Percentiles rank a stretch among this genome's conserved stretches.
These are phyloP conservation scores for Tapirus terrestris DNA, from an alignment of 2,113 vertebrate genomes.

Conservation along the genomic window DNA sequence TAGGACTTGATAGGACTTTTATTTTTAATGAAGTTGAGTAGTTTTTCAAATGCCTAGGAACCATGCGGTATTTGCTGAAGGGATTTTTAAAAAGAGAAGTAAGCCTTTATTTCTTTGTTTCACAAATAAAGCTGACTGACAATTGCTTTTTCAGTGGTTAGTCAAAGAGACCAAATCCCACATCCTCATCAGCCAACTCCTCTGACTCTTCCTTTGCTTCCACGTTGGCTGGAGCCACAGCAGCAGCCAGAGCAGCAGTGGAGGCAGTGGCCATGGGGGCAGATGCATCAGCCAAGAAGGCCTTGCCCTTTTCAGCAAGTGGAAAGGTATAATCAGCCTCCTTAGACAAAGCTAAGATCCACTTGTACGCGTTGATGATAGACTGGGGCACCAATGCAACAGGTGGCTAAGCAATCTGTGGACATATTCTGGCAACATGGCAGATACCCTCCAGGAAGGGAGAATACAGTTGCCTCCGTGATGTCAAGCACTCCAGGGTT, in stretches of 20 bases:
- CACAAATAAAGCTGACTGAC: background rate
- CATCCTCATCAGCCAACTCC: background rate
- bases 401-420: background rate
- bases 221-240: fast-evolving
- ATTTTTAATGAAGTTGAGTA: background rate
- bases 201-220: background rate
- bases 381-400: background rate
- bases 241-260: background rate
- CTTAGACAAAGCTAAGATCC: background rate
- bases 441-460: fast-evolving
- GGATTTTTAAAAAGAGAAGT: background rate
- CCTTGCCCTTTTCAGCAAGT: background rate
- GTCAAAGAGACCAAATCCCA: background rate
- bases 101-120: background rate
- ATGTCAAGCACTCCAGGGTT: background rate
- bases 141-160: background rate
- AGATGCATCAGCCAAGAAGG: background rate
- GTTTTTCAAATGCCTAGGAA: background rate
- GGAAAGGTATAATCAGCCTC: background rate
- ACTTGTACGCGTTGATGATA: background rate
- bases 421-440: background rate
- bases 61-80: too few relatives aligned
- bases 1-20: background rate
- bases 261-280: background rate
- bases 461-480: background rate